Conservation (phyloP, 2,113 vertebrate species). For the Gorilla gorilla region DNA sequence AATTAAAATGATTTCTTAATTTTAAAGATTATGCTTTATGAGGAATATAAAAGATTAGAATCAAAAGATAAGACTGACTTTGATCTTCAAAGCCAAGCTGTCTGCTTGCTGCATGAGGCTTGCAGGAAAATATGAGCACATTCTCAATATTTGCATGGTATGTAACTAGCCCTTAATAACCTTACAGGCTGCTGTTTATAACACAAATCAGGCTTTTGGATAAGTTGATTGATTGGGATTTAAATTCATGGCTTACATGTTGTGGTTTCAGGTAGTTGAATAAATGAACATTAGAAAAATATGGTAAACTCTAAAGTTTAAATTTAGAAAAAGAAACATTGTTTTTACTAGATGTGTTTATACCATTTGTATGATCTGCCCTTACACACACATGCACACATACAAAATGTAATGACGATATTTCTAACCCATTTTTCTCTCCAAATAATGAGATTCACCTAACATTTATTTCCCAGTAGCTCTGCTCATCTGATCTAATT, state of each 20-base stretch:
- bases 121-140: slow-evolving; percentile 51
- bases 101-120: slow-evolving; percentile 67
- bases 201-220: slow-evolving; percentile 61
- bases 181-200: slow-evolving; percentile 62
- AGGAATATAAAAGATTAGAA: slow-evolving; percentile 75
- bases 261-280: slow-evolving; percentile 42
- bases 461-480: background rate
- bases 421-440: background rate
- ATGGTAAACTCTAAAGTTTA: background rate
- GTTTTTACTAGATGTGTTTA: background rate
- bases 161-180: slow-evolving; percentile 67
- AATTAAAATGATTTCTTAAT: slow-evolving; percentile 62
- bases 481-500: background rate
- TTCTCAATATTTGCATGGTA: slow-evolving; percentile 64
- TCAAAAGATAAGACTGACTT: slow-evolving; percentile 79
- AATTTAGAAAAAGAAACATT: background rate
- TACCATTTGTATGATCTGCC: background rate
- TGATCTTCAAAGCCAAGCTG: slow-evolving; percentile 76
- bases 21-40: slow-evolving; percentile 77
- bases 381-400: background rate
- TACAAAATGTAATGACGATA: background rate
- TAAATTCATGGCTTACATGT: slow-evolving; percentile 55
- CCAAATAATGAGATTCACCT: background rate
- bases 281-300: slow-evolving; percentile 28
- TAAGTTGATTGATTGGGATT: slow-evolving; percentile 65